Evolutionary conservation across 2,888 invertebrate species (phyloP).

Genomic region (Cephus spinipes): DNA sequence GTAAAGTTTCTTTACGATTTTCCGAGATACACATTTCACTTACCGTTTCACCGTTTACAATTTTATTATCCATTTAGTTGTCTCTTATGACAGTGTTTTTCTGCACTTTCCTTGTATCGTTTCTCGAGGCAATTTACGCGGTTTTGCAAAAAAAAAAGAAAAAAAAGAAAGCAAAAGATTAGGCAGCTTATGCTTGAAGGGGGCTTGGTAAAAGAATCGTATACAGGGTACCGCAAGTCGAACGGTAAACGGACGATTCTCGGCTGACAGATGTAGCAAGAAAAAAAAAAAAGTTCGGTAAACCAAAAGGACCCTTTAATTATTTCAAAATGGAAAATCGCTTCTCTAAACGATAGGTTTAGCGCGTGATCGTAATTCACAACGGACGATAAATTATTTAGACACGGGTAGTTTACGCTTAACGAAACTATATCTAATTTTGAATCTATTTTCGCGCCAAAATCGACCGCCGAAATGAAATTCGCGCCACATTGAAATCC

Average conservation of each 20-base stretch:
- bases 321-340: background rate
- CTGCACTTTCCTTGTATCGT: background rate
- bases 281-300: background rate
- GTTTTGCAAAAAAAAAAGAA: background rate
- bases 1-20: background rate
- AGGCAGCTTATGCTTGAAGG: too few species aligned
- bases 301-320: background rate
- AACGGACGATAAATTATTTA: background rate
- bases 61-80: background rate
- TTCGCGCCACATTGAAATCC: background rate
- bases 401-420: background rate
- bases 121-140: background rate
- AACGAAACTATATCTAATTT: background rate
- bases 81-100: background rate
- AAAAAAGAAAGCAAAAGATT: background rate
- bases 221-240: background rate
- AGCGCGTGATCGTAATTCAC: background rate
- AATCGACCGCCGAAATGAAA: background rate
- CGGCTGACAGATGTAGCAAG: background rate
- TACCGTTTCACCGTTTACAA: background rate
- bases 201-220: too few species aligned
- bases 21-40: background rate
- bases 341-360: background rate
- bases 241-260: background rate
- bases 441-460: background rate